Evolutionary conservation across 2,888 invertebrate species (phyloP).

Genomic region (Thera obeliscata): DNA sequence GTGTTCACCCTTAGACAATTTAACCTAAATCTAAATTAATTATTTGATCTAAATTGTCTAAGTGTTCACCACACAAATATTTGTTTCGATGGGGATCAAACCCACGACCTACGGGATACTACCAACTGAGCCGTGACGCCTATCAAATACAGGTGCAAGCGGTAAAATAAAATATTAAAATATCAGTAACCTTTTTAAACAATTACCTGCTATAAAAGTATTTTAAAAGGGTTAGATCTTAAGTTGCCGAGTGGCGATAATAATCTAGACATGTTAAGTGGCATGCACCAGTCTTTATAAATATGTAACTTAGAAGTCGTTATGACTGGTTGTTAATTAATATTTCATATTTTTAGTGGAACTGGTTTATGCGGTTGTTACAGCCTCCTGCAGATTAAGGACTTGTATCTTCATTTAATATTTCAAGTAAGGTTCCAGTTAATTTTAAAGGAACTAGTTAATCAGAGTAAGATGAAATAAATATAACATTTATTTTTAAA

Average conservation of each 20-base stretch:
- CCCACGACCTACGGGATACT: too few species aligned
- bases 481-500: too few species aligned
- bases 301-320: conserved; percentile 52
- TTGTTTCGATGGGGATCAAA: too few species aligned
- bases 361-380: conserved; percentile 41
- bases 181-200: too few species aligned
- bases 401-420: conserved; percentile 4
- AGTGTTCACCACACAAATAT: too few species aligned
- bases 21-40: too few species aligned
- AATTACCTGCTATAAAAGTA: not conserved
- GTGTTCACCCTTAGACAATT: too few species aligned
- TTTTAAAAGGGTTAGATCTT: not conserved
- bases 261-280: not conserved
- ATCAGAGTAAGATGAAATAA: too few species aligned
- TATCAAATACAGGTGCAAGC: too few species aligned
- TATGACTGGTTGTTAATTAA: conserved; percentile 54
- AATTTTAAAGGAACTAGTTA: not conserved
- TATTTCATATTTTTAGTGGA: conserved; percentile 47
- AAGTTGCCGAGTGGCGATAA: not conserved
- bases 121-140: too few species aligned
- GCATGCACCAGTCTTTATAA: conserved; percentile 39
- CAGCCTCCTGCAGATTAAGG: not conserved
- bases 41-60: too few species aligned
- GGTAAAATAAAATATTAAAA: too few species aligned
- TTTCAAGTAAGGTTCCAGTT: not conserved